These are phyloP conservation scores for Rhabdomys dilectus DNA, from an alignment of 2,113 vertebrate genomes.

Conservation along the genomic window DNA sequence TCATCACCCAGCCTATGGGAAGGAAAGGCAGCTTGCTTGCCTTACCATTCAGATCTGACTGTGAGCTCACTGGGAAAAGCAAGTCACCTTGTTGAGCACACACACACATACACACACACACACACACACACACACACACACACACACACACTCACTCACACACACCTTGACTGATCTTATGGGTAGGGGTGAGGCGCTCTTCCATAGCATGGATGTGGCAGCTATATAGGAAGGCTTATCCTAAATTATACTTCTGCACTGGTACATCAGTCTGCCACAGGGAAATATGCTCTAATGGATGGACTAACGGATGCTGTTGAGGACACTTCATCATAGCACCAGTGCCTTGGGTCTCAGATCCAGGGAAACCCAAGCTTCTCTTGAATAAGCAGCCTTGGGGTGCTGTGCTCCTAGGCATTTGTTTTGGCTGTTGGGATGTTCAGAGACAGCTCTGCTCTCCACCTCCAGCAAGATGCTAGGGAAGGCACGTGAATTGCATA, in stretches of 20 bases:
- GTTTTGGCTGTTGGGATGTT: background rate
- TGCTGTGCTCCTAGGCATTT: background rate
- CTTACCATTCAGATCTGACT: background rate
- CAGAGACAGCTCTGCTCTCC: background rate
- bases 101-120: no score
- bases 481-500: background rate
- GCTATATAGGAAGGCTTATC: background rate
- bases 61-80: background rate
- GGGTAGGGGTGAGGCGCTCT: background rate
- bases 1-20: background rate
- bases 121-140: no score
- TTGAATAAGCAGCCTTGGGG: background rate
- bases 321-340: background rate
- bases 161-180: background rate
- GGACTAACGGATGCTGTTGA: background rate
- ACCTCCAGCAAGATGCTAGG: background rate
- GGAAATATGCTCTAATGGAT: background rate
- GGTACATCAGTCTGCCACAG: background rate
- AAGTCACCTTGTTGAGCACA: background rate
- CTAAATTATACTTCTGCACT: slow-evolving; percentile 6
- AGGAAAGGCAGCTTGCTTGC: background rate
- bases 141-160: no score
- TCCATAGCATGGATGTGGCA: background rate
- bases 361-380: background rate
- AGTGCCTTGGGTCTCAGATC: background rate